Evolutionary conservation across 2,113 vertebrate genomes (phyloP).

Genomic region (Protomyctophum bolini): DNA sequence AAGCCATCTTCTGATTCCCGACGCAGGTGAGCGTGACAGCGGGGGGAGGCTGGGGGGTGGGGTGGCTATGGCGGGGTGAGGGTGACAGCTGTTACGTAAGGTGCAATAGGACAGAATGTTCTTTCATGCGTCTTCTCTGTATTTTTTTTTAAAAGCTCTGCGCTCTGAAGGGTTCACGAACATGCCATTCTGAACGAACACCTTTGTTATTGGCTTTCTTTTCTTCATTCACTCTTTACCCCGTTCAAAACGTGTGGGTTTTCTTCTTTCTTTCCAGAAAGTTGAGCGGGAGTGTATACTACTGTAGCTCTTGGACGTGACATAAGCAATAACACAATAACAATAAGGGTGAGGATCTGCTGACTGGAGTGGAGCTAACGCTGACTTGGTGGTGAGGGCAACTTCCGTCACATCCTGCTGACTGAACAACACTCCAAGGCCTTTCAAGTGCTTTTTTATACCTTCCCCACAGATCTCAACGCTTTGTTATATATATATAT

Average conservation of each 20-base stretch:
- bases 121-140: conserved; percentile 47
- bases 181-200: conserved; percentile 26
- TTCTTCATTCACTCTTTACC: not conserved
- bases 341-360: conserved; percentile 60
- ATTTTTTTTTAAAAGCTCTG: conserved; percentile 47
- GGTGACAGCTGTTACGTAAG: conserved; percentile 66
- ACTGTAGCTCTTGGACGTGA: conserved; percentile 46
- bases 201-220: conserved; percentile 38
- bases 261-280: conserved; percentile 2
- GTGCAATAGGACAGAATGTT: conserved; percentile 57
- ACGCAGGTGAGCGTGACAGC: conserved; percentile 60
- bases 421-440: conserved; percentile 49
- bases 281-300: conserved; percentile 27
- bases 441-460: conserved; percentile 63
- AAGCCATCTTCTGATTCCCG: conserved; percentile 11
- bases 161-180: conserved; percentile 50
- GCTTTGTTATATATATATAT: conserved; percentile 1
- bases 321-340: conserved; percentile 45
- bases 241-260: not conserved
- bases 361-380: conserved; percentile 58
- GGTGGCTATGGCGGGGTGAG: not conserved
- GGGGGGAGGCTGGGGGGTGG: conserved; percentile 18
- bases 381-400: conserved; percentile 41
- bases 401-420: conserved; percentile 56
- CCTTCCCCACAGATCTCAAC: conserved; percentile 51